Evolutionary conservation across 2,113 vertebrate genomes (phyloP).

Genomic region (Sander vitreus): DNA sequence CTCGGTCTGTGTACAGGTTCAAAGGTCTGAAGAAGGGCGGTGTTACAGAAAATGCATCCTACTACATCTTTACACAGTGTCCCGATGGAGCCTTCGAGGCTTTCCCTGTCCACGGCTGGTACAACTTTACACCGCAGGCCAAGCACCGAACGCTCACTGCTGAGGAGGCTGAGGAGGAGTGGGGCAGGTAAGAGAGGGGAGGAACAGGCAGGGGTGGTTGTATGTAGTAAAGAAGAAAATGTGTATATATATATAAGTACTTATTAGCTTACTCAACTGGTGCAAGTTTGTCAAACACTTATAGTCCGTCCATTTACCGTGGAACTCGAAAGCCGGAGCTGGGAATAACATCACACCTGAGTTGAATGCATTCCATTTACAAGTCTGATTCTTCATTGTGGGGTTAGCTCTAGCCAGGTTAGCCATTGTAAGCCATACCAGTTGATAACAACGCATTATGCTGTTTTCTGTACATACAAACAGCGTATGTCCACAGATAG

Average conservation of each 20-base stretch:
- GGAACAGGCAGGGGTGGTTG: neutral
- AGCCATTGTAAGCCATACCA: too few relatives aligned
- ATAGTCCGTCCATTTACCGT: too few relatives aligned
- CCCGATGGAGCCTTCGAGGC: slow-evolving; percentile 94
- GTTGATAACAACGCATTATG: too few relatives aligned
- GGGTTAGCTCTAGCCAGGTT: too few relatives aligned
- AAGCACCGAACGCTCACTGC: slow-evolving; percentile 93
- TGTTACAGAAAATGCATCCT: slow-evolving; percentile 91
- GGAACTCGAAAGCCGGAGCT: too few relatives aligned
- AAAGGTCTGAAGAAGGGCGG: slow-evolving; percentile 93
- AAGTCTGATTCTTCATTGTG: too few relatives aligned
- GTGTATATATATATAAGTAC: too few relatives aligned
- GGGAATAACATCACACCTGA: too few relatives aligned
- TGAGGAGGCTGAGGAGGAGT: slow-evolving; percentile 95
- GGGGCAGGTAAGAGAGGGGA: slow-evolving; percentile 87
- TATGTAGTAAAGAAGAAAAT: neutral
- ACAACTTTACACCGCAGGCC: slow-evolving; percentile 91
- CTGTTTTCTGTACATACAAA: too few relatives aligned
- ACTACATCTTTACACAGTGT: slow-evolving; percentile 95
- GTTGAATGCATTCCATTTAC: too few relatives aligned
- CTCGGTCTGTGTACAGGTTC: slow-evolving; percentile 82
- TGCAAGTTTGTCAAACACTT: neutral
- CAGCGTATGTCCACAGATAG: too few relatives aligned
- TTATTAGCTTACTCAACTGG: neutral
- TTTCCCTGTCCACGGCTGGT: slow-evolving; percentile 93